Base-by-base conservation (phyloP, 2,888 invertebrate species). In the Ochropacha duplaris region DNA sequence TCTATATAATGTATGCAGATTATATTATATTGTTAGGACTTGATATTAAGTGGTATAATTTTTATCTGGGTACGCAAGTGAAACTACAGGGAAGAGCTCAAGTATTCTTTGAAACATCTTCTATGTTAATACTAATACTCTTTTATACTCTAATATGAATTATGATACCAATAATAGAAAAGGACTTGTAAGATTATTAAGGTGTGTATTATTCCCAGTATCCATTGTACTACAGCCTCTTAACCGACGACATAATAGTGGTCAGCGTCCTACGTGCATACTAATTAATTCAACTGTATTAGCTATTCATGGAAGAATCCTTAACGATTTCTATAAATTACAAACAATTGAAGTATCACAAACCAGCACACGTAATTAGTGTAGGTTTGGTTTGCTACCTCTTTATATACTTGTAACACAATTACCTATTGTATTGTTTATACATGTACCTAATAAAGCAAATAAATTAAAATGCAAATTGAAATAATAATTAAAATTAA, bases 231-330 rank as follows among this genome's bases (percentile, higher is more conserved):
- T 28, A 28, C 12, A 12, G 31, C 12, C 12, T 31, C 12, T 31
- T 12, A 31, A 31, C 2, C 12, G 31, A 12, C 31, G 6, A 50
- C 11, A 50, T 50, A 24, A 50, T 24, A 16, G 14, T 24, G 16
- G 26, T 50, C 16, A 50, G 24, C 22, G n/a, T 6, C 50, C 28
- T 26, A 2, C 16, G 50, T 50, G 24, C 50, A 50, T 50, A 50
- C 50, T 50, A 50, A 50, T 50, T 50, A 50, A 22, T 24, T 16
- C 28, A 50, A 50, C 50, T 16, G 26, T 28, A 50, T 50, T 24
- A 50, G 14, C 26, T 16, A 50, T 50, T 50, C 26, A 50, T 24
- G 50, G 50, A 50, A 28, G 50, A 50, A 50, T 26, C 26, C 50
- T n/a, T 9, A 22, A 22, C 24, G 50, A 50, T 50, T 50, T 50